Conservation (phyloP, 1,140 invertebrate genomes). For the Dolichoris vasculosae region DNA sequence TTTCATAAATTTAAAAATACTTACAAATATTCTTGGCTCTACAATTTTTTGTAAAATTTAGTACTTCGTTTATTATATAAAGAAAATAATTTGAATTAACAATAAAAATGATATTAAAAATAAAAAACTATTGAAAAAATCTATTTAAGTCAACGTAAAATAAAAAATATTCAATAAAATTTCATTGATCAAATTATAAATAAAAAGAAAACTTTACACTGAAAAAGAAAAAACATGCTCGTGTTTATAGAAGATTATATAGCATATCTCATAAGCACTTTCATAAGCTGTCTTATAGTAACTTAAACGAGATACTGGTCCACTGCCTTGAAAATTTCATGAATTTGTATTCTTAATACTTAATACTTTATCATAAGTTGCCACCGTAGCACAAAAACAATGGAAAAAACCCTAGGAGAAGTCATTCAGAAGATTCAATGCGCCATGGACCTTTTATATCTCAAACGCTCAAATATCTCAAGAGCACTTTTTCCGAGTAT, state of each 20-base stretch:
- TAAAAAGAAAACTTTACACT: not conserved
- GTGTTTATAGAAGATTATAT: not conserved
- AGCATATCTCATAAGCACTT: not conserved
- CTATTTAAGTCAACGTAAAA: too few species aligned
- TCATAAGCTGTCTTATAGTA: slow-evolving; percentile 42
- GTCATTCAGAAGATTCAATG: slow-evolving; percentile 20
- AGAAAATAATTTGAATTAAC: too few species aligned
- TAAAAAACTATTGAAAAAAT: too few species aligned
- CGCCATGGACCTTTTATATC: not conserved
- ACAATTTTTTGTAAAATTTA: too few species aligned
- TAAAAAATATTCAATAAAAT: too few species aligned
- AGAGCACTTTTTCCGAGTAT: not conserved
- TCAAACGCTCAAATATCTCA: slow-evolving; percentile 27
- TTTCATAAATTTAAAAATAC: too few species aligned
- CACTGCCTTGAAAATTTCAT: slow-evolving; percentile 31
- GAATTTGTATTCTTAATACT: slow-evolving; percentile 46
- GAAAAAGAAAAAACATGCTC: not conserved
- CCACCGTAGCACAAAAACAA: not conserved
- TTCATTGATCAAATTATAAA: not conserved
- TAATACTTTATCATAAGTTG: not conserved
- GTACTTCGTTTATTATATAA: too few species aligned
- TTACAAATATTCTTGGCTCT: too few species aligned
- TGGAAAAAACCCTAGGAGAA: not conserved
- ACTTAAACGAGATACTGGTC: slow-evolving; percentile 11
- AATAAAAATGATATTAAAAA: too few species aligned